Percentiles rank a stretch among this genome's conserved stretches.
Evolutionary conservation across 2,888 invertebrate species (phyloP).

Genomic region (Doris montereyensis): DNA sequence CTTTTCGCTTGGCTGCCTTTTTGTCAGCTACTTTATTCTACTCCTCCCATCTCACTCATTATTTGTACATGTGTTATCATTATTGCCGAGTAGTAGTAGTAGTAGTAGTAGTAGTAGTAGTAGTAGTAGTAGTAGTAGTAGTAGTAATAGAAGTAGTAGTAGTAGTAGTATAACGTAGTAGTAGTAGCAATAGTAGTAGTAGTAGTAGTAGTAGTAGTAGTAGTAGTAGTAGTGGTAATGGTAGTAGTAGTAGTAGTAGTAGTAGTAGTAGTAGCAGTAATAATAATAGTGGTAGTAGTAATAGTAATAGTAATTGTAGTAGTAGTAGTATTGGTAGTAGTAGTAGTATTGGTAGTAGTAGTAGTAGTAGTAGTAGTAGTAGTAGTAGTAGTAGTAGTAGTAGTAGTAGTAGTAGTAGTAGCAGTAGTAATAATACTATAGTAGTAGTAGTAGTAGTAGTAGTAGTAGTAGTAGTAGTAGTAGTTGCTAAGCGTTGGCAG

Average conservation of each 20-base stretch:
- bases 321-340: conserved; percentile 32
- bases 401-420: conserved; percentile 35
- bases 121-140: no score
- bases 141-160: no score
- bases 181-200: background rate
- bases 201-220: background rate
- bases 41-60: no score
- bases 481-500: background rate
- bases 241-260: conserved; percentile 23
- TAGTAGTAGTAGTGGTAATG: conserved; percentile 17
- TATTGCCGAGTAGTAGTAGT: no score
- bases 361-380: conserved; percentile 37
- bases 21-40: no score
- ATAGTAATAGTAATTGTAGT: conserved; percentile 9
- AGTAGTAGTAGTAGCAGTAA: conserved; percentile 31
- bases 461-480: conserved; percentile 35
- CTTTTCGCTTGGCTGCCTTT: no score
- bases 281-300: conserved; percentile 23
- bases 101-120: no score
- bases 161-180: no score
- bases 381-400: conserved; percentile 37
- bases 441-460: conserved; percentile 19
- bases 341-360: conserved; percentile 36
- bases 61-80: no score
- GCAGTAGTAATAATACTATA: conserved; percentile 34